Conservation (phyloP, 2,113 vertebrate species). For the Cololabis saira region DNA sequence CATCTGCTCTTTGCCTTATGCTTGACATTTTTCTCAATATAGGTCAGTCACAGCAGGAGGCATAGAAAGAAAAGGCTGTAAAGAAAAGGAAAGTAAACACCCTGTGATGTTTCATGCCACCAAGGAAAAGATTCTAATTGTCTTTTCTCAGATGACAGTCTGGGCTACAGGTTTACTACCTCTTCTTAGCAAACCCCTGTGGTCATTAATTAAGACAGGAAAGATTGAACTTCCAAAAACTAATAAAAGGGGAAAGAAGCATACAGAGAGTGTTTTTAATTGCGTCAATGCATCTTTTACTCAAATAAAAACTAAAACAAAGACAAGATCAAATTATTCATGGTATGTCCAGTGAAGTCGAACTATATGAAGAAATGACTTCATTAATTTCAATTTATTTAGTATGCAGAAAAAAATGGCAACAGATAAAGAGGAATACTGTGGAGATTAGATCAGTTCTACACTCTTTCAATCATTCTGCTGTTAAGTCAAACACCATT, state of each 20-base stretch:
- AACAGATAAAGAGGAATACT: conserved; percentile 21
- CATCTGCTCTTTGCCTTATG: conserved; percentile 58
- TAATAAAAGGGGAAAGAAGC: conserved; percentile 17
- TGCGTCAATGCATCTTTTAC: conserved; percentile 53
- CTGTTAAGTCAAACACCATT: conserved; percentile 70
- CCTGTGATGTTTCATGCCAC: conserved; percentile 29
- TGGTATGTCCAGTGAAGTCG: conserved; percentile 23
- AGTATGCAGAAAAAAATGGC: conserved; percentile 14
- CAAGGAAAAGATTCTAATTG: conserved; percentile 69
- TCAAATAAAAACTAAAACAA: conserved; percentile 50
- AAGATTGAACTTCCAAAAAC: conserved; percentile 19
- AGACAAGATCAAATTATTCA: conserved; percentile 58
- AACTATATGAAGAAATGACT: conserved; percentile 41
- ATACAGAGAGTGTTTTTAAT: conserved; percentile 49
- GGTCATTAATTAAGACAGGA: conserved; percentile 66
- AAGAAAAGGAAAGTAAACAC: conserved; percentile 12
- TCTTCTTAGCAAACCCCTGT: conserved; percentile 13
- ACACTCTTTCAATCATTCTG: conserved; percentile 60
- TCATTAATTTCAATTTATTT: conserved; percentile 50
- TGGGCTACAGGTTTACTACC: conserved; percentile 30
- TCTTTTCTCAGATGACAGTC: conserved; percentile 42
- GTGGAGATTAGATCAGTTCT: conserved; percentile 50
- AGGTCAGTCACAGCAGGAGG: conserved; percentile 69
- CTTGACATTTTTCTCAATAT: conserved; percentile 78
- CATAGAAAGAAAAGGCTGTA: conserved; percentile 7